A percentile compares a stretch with the other conserved stretches of the same genome.
Evolutionary conservation across 92 coral and sea anemone species (phyloP).

Genomic region (Porites rus): DNA sequence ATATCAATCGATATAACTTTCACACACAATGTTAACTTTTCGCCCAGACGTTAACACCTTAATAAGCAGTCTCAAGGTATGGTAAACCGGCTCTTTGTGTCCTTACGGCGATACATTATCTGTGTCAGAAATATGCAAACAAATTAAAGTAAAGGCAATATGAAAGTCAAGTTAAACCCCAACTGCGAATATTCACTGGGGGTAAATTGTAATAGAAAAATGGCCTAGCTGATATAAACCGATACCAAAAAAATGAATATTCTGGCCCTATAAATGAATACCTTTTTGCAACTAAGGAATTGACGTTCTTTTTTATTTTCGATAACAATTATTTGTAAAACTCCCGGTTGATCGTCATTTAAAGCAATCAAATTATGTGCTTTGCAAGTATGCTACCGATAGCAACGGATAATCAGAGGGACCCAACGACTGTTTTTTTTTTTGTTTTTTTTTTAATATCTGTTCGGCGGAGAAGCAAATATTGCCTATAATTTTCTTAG

Average conservation of each 20-base stretch:
- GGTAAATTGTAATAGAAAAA: constrained; percentile 13
- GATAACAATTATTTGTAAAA: too few relatives aligned
- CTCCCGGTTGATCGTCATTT: too few relatives aligned
- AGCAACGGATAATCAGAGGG: too few relatives aligned
- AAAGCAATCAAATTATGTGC: too few relatives aligned
- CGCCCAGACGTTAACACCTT: neutral
- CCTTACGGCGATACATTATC: constrained; percentile 13
- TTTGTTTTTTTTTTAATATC: too few relatives aligned
- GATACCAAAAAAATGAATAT: neutral
- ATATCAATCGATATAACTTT: neutral
- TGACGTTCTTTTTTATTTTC: neutral
- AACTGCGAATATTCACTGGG: constrained; percentile 5
- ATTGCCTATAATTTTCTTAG: too few relatives aligned
- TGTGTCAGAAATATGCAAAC: constrained; percentile 42
- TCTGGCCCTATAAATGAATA: neutral
- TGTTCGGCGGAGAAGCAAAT: too few relatives aligned
- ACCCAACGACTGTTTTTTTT: too few relatives aligned
- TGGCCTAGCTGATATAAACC: neutral
- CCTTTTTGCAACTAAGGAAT: neutral
- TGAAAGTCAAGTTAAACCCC: constrained; percentile 30
- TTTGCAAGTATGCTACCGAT: too few relatives aligned
- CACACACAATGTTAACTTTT: neutral
- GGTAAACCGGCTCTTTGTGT: neutral
- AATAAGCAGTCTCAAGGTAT: neutral
- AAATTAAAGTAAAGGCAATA: constrained; percentile 35